A percentile compares a stretch with the other conserved stretches of the same genome.
These are phyloP conservation scores for Mellilla xanthometata DNA, from an alignment of 2,888 invertebrate genomes.

Conservation along the genomic window DNA sequence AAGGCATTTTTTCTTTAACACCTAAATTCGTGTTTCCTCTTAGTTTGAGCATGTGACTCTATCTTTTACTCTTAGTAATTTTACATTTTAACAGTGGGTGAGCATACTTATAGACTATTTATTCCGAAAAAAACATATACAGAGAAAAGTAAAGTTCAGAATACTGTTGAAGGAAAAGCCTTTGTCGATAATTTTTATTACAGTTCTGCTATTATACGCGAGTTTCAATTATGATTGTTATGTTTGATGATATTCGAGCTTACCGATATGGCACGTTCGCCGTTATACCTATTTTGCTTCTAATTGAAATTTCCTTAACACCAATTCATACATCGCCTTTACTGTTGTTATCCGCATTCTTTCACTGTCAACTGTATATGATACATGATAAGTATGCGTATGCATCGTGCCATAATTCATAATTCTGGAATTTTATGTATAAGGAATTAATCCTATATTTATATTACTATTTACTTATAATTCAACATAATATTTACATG, in stretches of 20 bases:
- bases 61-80: neutral
- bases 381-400: no score
- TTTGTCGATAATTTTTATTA: slow-evolving; percentile 16
- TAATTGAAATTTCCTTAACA: no score
- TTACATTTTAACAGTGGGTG: neutral
- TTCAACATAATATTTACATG: no score
- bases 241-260: neutral
- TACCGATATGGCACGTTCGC: slow-evolving; percentile 4
- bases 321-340: no score
- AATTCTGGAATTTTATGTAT: no score
- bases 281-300: no score
- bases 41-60: neutral
- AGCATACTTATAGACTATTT: neutral
- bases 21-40: no score
- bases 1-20: neutral
- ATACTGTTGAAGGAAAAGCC: slow-evolving; percentile 4
- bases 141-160: slow-evolving; percentile 5
- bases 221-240: neutral
- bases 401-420: no score
- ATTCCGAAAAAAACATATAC: slow-evolving; percentile 7
- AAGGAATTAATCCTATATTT: no score
- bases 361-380: no score
- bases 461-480: no score
- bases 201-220: slow-evolving; percentile 2
- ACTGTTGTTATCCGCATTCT: no score